phyloP scores from a whole-genome alignment of 2,113 vertebrate species.

The Gallinago media region DNA sequence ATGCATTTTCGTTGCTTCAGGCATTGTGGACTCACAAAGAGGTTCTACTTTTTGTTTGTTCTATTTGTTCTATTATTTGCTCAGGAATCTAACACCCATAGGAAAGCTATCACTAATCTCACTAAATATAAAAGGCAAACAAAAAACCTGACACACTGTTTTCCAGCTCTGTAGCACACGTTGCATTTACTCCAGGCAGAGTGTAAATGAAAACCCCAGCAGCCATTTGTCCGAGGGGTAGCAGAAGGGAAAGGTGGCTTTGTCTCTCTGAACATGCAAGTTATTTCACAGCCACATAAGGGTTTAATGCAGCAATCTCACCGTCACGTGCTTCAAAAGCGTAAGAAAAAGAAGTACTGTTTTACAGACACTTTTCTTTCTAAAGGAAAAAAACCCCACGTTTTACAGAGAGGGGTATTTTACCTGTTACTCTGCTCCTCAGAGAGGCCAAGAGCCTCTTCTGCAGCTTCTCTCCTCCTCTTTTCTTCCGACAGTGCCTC shows the following conservation, averaged over 20 bases:
- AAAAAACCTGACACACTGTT: background rate
- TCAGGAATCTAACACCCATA: background rate
- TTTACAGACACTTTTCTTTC: background rate
- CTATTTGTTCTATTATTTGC: background rate
- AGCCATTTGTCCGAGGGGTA: background rate
- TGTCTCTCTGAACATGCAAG: background rate
- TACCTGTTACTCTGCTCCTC: constrained; percentile 79
- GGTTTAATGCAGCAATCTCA: background rate
- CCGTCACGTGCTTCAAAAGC: background rate
- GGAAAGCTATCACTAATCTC: background rate
- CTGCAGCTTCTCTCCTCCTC: constrained; percentile 79
- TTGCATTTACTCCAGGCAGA: background rate
- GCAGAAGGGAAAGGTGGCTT: background rate
- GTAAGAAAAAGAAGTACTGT: background rate
- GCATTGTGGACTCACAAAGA: background rate
- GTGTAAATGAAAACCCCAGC: background rate
- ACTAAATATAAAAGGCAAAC: background rate
- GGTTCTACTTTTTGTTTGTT: background rate
- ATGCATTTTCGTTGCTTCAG: background rate
- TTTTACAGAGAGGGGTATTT: background rate
- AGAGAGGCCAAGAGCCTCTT: constrained; percentile 82
- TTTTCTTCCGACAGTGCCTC: constrained; percentile 82
- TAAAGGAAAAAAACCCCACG: background rate
- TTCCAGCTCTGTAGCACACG: background rate
- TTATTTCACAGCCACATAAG: background rate